A percentile compares a stretch with the other conserved stretches of the same genome.
Conservation (phyloP, 2,797 vertebrate genomes). For the Microctenopoma stevenorrisi region DNA sequence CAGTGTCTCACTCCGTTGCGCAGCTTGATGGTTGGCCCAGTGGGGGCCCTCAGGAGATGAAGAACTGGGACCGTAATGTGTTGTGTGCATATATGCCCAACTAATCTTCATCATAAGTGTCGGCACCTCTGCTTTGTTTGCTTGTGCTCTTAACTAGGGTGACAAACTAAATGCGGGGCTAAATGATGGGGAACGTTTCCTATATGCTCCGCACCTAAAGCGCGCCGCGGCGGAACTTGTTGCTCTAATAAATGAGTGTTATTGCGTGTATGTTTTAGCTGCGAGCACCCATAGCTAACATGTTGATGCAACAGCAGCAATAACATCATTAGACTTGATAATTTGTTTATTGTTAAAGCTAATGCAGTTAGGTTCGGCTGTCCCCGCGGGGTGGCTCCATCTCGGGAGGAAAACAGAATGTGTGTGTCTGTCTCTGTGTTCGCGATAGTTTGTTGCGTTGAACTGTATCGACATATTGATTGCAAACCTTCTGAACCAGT, state of each 20-base stretch:
- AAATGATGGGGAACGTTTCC: constrained; percentile 42
- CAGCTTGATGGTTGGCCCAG: constrained; percentile 47
- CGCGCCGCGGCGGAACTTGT: constrained; percentile 45
- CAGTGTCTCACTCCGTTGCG: constrained; percentile 51
- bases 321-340: constrained; percentile 72
- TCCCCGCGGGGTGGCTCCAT: constrained; percentile 27
- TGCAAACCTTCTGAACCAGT: constrained; percentile 1
- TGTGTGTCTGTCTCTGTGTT: constrained; percentile 10
- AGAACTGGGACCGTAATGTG: constrained; percentile 44
- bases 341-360: constrained; percentile 79
- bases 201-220: constrained; percentile 38
- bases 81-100: constrained; percentile 4
- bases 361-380: constrained; percentile 48
- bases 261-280: constrained; percentile 45
- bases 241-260: constrained; percentile 44
- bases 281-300: constrained; percentile 48
- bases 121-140: constrained; percentile 12
- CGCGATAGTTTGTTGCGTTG: constrained; percentile 28
- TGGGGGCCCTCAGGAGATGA: constrained; percentile 43
- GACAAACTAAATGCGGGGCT: constrained; percentile 14
- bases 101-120: constrained; percentile 2
- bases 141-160: constrained; percentile 17
- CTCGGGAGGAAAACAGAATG: constrained; percentile 13
- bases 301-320: constrained; percentile 53
- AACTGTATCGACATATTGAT: constrained; percentile 37